These are phyloP conservation scores for Cyclophora albipunctata DNA, from an alignment of 2,888 invertebrate genomes.

Conservation along the genomic window DNA sequence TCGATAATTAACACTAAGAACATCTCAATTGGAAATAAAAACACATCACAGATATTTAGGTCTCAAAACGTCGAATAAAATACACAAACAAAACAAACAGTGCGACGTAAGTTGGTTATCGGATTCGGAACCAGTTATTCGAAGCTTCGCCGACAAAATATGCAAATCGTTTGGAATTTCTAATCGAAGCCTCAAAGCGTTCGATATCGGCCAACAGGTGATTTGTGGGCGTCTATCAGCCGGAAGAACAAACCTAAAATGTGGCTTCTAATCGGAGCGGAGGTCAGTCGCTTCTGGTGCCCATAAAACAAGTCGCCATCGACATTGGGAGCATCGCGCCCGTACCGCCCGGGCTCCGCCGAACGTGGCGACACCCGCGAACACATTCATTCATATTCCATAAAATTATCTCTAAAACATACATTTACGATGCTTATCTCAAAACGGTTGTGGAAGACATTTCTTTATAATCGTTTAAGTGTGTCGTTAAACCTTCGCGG, in stretches of 20 bases:
- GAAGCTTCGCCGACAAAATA: slow-evolving; percentile 38
- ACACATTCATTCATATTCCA: slow-evolving; percentile 35
- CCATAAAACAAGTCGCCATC: slow-evolving; percentile 43
- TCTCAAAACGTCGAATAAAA: no score
- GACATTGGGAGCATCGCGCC: slow-evolving; percentile 27
- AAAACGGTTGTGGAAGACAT: slow-evolving; percentile 15
- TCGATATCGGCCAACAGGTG: slow-evolving; percentile 31
- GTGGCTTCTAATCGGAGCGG: slow-evolving; percentile 31
- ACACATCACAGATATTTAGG: no score
- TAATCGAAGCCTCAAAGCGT: slow-evolving; percentile 7
- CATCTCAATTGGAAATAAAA: no score
- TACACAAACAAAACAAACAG: no score
- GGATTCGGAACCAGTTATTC: slow-evolving; percentile 36
- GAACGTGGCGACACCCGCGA: slow-evolving; percentile 33
- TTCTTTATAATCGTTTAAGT: slow-evolving; percentile 23
- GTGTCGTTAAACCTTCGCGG: slow-evolving; percentile 20
- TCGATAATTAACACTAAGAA: no score
- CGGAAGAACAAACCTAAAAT: slow-evolving; percentile 46
- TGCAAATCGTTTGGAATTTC: slow-evolving; percentile 48
- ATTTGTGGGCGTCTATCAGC: slow-evolving; percentile 41
- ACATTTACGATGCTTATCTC: slow-evolving; percentile 26
- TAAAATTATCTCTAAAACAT: slow-evolving; percentile 23
- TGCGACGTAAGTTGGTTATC: slow-evolving; percentile 28
- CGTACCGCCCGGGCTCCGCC: no score
- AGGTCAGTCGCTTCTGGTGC: slow-evolving; percentile 43